Base-by-base conservation (phyloP, 2,113 vertebrate genomes). In the Paradisaea rubra region DNA sequence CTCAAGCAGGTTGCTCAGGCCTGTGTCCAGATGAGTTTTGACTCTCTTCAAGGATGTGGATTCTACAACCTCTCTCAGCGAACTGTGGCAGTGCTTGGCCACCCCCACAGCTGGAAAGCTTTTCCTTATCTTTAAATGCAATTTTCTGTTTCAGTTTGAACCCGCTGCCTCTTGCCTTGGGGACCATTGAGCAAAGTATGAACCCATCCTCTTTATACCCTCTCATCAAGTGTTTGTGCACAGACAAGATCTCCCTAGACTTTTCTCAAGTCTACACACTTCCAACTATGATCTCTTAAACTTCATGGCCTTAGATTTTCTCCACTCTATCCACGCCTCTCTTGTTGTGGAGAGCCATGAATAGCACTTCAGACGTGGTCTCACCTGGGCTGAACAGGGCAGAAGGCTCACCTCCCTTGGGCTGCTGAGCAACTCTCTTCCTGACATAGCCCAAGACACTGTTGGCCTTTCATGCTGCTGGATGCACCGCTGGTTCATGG, bases 401-500 rank as follows among this genome's bases (percentile, higher is more conserved):
- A 17, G 52, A 70, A 71, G 9, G n/a, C 53, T 45, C 31, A 53
- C 9, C 4, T 42, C 5, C 24, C 31, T 42, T 74, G 11, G 16
- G 22, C 11, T 49, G 24, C 14, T 66, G 35, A 54, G 31, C 20
- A 88, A 31, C 5, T 13, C 17, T n/a, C 33, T 37, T 86, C 61
- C 61, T 68, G 12, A 25, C 39, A 53, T 2, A 37, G 39, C 10
- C 21, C 39, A 59, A 86, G 50, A 74, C 4, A 14, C 6, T 18
- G 7, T 4, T 57, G 15, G 19, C 8, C 7, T 33, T 27, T 37
- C 80, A n/a, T n/a, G 56, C 22, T 37, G 47, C 15, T 17, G 17
- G 10, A 27, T n/a, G 13, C 15, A 37, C 10, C 0, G 0, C 39
- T 56, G 35, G 31, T 6, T 64, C 33, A 30, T 10, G 10, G 25